Evolutionary conservation across 2,888 invertebrate genomes (phyloP), one percentile per base, ranked within the genome.

Genomic region (Anagyrus pseudococci): DNA sequence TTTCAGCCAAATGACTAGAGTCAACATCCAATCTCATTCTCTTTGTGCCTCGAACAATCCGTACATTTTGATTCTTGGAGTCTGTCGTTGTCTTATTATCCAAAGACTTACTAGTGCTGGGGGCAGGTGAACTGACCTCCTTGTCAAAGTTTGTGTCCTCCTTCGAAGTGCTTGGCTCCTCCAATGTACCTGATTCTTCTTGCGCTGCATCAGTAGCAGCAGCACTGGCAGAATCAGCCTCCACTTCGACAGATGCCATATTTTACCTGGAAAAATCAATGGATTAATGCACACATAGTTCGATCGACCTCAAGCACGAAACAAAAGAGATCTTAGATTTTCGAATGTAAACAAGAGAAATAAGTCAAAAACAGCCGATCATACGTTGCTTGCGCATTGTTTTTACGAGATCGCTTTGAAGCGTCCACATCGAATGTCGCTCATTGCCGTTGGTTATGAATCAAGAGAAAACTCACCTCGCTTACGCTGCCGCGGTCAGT

Each of bases 41-140:
- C 43, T 80, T 80, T 15, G 74, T 75, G 0, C 78, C 77, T 7
- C 79, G 71, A 1, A 78, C 77, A 40, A 80, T 76, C 17, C 75
- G 72, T 53, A 70, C 72, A 54, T 71, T 70, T 70, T 56, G 29
- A 57, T 62, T 67, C 48, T 64, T 67, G 10, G 53, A 19, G 44
- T 67, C 67, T 2, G 50, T 19, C 8, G 48, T 6, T 44, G 15
- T 41, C 40, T 62, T 66, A 20, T 3, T 60, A 10, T 63, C 64
- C 2, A 47, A 29, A 23, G 57, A 6, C 25, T 63, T 67, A 20
- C 47, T 64, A 1, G 55, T 53, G 37, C 40, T 58, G 26, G 40
- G 64, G 15, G 19, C 25, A 1, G 49, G 17, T 10, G 40, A 49
- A 25, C 7, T 56, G 10, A 64, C 62, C 25, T 64, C 64, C 33